Evolutionary conservation across 37 sponge, comb jelly and placozoan genomes (phyloP).

Genomic region (Spongilla lacustris): DNA sequence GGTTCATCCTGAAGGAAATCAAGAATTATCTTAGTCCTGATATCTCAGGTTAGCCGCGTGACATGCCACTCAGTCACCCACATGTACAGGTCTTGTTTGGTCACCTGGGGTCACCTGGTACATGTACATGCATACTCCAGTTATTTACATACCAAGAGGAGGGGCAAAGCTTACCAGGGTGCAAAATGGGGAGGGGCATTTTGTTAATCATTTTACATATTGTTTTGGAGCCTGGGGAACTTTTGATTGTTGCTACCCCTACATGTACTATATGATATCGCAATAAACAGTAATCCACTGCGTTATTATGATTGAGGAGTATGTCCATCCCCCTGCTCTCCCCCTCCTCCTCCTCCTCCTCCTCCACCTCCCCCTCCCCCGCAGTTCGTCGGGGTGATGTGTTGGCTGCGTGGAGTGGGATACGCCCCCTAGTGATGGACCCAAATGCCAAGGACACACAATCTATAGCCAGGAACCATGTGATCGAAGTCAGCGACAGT

Average conservation of each 20-base stretch:
- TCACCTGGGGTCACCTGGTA: too few species aligned
- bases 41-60: constrained; percentile 52
- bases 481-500: constrained; percentile 91
- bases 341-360: neutral
- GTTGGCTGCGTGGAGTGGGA: constrained; percentile 97
- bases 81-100: too few species aligned
- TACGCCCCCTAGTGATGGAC: constrained; percentile 94
- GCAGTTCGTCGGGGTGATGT: constrained; percentile 96
- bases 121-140: neutral
- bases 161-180: too few species aligned
- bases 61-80: neutral
- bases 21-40: constrained; percentile 88
- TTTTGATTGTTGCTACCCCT: too few species aligned
- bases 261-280: too few species aligned
- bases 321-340: too few species aligned
- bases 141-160: neutral
- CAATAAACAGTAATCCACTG: too few species aligned
- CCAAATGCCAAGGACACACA: constrained; percentile 92
- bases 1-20: constrained; percentile 95
- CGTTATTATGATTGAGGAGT: too few species aligned
- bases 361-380: neutral
- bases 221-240: too few species aligned
- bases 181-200: too few species aligned
- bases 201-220: too few species aligned
- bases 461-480: constrained; percentile 94